phyloP scores from a whole-genome alignment of 2,888 invertebrate species.

The Schizotus pectinicornis region DNA sequence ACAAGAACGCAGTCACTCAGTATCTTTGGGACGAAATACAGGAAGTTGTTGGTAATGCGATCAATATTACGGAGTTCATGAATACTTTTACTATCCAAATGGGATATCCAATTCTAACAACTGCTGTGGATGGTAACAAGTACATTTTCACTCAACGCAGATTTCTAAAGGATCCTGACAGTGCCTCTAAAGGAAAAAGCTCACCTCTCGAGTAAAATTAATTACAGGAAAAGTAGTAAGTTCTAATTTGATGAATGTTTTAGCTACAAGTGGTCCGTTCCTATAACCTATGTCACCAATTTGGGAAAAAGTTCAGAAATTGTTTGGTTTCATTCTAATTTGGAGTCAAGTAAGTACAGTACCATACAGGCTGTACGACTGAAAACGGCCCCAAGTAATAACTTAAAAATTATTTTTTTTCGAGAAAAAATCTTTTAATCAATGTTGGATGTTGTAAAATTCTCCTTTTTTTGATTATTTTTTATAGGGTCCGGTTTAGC shows the following conservation, averaged over 20 bases:
- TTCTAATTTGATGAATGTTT: neutral
- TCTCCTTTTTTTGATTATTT: too few species aligned
- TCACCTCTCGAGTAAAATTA: constrained; percentile 58
- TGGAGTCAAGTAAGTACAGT: constrained; percentile 62
- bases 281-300: constrained; percentile 76
- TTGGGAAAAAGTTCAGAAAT: constrained; percentile 39
- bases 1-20: constrained; percentile 78
- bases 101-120: constrained; percentile 82
- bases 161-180: constrained; percentile 74
- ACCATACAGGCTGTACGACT: too few species aligned
- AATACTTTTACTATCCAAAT: constrained; percentile 90
- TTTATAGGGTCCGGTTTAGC: too few species aligned
- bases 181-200: constrained; percentile 58
- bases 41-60: constrained; percentile 60
- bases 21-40: constrained; percentile 76
- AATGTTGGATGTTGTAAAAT: too few species aligned
- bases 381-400: too few species aligned
- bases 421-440: too few species aligned
- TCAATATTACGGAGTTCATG: constrained; percentile 70
- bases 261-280: constrained; percentile 86
- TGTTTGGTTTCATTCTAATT: constrained; percentile 52
- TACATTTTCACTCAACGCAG: constrained; percentile 74
- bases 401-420: too few species aligned
- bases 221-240: neutral
- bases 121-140: constrained; percentile 59